These are phyloP conservation scores for Stomorhina lunata DNA, from an alignment of 2,888 invertebrate species.

Conservation along the genomic window DNA sequence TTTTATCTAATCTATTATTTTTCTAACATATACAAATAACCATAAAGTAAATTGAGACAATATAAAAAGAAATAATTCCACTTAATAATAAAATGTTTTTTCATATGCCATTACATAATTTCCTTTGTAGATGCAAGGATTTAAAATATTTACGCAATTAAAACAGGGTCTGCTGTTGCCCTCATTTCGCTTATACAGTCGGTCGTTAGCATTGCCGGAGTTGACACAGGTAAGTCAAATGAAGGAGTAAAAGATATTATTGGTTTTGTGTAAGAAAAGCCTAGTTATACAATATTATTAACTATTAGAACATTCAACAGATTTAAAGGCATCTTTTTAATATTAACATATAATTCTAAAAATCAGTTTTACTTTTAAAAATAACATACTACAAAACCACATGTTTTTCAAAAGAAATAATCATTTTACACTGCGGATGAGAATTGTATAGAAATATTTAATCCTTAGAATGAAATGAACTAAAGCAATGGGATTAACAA, in stretches of 20 bases:
- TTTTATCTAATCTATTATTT: too few relatives aligned
- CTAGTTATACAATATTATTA: too few relatives aligned
- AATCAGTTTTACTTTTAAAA: too few relatives aligned
- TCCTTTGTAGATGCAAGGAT: conserved; percentile 40
- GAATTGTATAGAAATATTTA: too few relatives aligned
- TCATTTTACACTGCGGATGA: too few relatives aligned
- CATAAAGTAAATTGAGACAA: background rate
- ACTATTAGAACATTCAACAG: too few relatives aligned
- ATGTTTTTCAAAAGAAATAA: too few relatives aligned
- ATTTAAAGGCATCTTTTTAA: too few relatives aligned
- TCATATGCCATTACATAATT: background rate
- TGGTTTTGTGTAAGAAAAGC: background rate
- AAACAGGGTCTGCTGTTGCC: background rate
- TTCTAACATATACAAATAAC: background rate
- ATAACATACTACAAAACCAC: too few relatives aligned
- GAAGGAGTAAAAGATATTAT: background rate
- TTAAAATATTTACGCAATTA: conserved; percentile 29
- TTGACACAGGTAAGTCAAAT: conserved; percentile 66
- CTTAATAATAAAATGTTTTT: background rate
- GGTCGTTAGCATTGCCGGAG: conserved; percentile 66
- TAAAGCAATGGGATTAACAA: conserved; percentile 2
- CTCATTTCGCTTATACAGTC: conserved; percentile 60
- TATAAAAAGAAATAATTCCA: background rate
- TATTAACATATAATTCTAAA: too few relatives aligned
- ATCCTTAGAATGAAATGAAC: too few relatives aligned